Conservation (phyloP, 2,113 vertebrate species). For the Rhizomys pruinosus region DNA sequence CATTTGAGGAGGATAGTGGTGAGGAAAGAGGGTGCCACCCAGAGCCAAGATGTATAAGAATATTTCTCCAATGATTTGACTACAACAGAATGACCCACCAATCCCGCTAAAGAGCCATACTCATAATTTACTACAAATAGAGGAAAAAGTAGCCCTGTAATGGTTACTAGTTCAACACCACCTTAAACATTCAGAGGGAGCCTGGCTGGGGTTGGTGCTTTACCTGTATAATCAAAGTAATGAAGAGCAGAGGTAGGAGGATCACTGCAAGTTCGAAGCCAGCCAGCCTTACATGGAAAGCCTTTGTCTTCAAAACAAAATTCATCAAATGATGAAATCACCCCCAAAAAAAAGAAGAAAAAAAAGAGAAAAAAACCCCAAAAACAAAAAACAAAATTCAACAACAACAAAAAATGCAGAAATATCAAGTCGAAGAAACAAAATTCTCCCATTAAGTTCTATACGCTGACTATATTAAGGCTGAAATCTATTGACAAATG, state of each 20-base stretch:
- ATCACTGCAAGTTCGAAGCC: background rate
- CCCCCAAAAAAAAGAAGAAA: no score
- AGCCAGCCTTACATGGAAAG: background rate
- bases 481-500: background rate
- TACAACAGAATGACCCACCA: constrained; percentile 13
- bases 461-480: background rate
- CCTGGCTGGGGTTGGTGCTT: background rate
- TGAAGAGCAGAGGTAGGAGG: background rate
- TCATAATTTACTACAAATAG: background rate
- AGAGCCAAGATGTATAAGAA: background rate
- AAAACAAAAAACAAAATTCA: background rate
- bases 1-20: background rate
- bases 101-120: background rate
- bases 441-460: background rate
- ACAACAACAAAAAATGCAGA: background rate
- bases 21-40: background rate
- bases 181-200: background rate
- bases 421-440: background rate
- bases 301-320: background rate
- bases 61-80: background rate
- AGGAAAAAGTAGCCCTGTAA: background rate
- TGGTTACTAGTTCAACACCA: background rate
- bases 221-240: background rate
- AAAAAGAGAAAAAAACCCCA: no score
- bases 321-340: no score